Evolutionary conservation across 2,888 invertebrate genomes (phyloP).

Genomic region (Pyrrhosoma nymphula): DNA sequence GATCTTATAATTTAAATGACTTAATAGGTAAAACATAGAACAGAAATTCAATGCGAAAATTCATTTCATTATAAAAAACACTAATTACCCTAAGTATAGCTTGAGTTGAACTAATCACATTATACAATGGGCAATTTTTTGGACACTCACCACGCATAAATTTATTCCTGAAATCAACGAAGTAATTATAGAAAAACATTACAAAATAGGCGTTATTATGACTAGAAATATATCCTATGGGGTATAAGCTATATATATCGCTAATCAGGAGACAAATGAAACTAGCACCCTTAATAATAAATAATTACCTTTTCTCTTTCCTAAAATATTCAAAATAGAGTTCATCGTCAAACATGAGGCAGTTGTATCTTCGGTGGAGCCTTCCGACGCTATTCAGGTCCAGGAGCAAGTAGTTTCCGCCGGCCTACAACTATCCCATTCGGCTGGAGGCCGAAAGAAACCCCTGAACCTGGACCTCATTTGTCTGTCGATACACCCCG

Average conservation of each 20-base stretch:
- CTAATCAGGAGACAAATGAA: background rate
- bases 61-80: no score
- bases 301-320: background rate
- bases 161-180: background rate
- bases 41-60: no score
- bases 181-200: background rate
- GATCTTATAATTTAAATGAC: no score
- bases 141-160: background rate
- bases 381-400: constrained; percentile 70
- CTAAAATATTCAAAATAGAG: background rate
- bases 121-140: no score
- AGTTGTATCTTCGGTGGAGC: background rate
- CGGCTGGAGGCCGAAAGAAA: constrained; percentile 97
- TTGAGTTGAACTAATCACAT: no score
- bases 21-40: no score
- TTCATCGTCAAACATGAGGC: no score
- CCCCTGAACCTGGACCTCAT: constrained; percentile 83
- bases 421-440: constrained; percentile 90
- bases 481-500: constrained; percentile 69
- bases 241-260: background rate
- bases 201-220: background rate
- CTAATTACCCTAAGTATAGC: no score
- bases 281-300: background rate
- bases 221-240: background rate
- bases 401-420: constrained; percentile 94